A percentile compares a stretch with the other conserved stretches of the same genome.
Conservation (phyloP, 1,140 invertebrate genomes). For the Tribolium castaneum region DNA sequence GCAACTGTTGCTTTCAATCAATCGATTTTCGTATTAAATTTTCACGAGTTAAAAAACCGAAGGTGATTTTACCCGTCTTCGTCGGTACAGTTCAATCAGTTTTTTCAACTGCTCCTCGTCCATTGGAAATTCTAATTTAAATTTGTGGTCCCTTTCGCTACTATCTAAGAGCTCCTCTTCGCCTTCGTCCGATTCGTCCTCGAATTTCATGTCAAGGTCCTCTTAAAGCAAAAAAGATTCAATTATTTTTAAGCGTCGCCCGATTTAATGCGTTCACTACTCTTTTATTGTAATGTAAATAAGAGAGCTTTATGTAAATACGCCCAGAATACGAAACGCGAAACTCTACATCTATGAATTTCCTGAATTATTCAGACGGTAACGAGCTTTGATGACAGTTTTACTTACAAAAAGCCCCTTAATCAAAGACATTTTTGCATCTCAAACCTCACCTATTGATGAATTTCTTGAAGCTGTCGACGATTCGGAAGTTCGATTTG, state of each 20-base stretch:
- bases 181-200: constrained; percentile 29
- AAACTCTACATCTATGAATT: not conserved
- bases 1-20: not conserved
- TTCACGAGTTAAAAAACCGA: not conserved
- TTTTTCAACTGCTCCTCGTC: constrained; percentile 17
- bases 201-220: constrained; percentile 34
- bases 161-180: constrained; percentile 8
- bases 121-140: constrained; percentile 33
- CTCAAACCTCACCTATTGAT: constrained; percentile 69
- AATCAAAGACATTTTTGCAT: not conserved
- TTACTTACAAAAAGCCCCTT: not conserved
- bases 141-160: constrained; percentile 23
- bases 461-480: constrained; percentile 70
- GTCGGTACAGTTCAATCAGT: constrained; percentile 9
- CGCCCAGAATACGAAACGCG: not conserved
- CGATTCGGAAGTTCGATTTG: constrained; percentile 67
- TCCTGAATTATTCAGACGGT: not conserved
- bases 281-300: not conserved
- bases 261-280: not conserved
- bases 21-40: not conserved
- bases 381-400: not conserved
- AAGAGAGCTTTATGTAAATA: constrained; percentile 1
- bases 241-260: not conserved
- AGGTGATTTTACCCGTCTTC: constrained; percentile 5
- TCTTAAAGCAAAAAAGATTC: not conserved